Evolutionary conservation across 30 jellyfish, hydroid and myxozoan species (phyloP), one percentile per base, ranked within the genome.

Genomic region (Cassiopea xamachana): DNA sequence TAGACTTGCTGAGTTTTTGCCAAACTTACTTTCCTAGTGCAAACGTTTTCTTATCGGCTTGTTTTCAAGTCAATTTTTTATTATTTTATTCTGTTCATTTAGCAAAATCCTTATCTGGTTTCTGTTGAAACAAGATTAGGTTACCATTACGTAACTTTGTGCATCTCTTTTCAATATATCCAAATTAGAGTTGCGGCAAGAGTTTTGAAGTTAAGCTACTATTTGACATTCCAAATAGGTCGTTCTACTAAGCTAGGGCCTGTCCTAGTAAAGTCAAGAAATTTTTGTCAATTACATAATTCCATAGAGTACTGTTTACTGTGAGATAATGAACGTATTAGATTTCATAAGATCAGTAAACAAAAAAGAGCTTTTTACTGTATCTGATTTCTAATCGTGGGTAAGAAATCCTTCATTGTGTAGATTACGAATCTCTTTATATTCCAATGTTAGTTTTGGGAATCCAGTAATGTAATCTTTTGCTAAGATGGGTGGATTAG

Each of bases 401-500:
- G 8, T 9, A 9, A 64, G 19, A 5, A 14, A 17, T 9, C 74
- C 74, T 17, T 64, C 19, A 14, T 64, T 5, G 74, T 64, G 19
- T 64, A 64, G 19, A 4, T 64, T 9, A 14, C 39, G 19, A 14
- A 64, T 64, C 15, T 64, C 74, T n/a, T 27, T 16, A 71, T 43
- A 43, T 4, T 71, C 80, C 80, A 27, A 15, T 71, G 80, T 71
- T 71, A 16, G 74, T 71, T 71, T 71, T 12, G 2, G 80, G 2
- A 71, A 71, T 71, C 80, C 80, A 71, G 55, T 14, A 19, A 71
- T 43, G 80, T 27, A 71, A 19, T 71, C 80, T 43, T 67, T 18
- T 43, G 80, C 16, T 71, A 71, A 71, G 50, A 43, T 2, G 2
- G 50, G 18, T 6, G 80, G 59, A 71, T 71, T 19, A 18, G 50